phyloP scores from a whole-genome alignment of 1,140 invertebrate genomes.

The Teleopsis dalmanni region DNA sequence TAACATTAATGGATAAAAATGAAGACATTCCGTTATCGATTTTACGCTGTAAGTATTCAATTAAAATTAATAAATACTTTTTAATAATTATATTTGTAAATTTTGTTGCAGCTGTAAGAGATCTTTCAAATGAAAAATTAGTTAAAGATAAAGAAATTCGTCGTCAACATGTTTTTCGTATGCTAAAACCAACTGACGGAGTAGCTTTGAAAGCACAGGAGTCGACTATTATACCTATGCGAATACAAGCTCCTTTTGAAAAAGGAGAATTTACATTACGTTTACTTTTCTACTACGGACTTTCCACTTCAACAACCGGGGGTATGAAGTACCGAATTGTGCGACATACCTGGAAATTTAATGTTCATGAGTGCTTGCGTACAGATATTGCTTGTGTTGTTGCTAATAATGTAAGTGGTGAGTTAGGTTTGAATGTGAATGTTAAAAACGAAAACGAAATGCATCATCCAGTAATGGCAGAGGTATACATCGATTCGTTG shows the following conservation, averaged over 20 bases:
- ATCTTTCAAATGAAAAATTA: constrained; percentile 36
- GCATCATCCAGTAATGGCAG: constrained; percentile 52
- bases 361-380: constrained; percentile 60
- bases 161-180: constrained; percentile 48
- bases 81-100: not conserved
- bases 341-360: constrained; percentile 60
- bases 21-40: constrained; percentile 26
- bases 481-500: constrained; percentile 45
- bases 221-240: constrained; percentile 53
- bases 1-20: constrained; percentile 50
- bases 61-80: not conserved
- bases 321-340: constrained; percentile 57
- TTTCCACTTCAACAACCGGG: constrained; percentile 43
- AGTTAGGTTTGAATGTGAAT: constrained; percentile 55
- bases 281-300: constrained; percentile 68
- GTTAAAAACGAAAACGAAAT: constrained; percentile 60
- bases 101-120: constrained; percentile 21
- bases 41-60: constrained; percentile 34
- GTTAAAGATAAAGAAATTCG: constrained; percentile 46
- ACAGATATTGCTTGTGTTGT: constrained; percentile 50
- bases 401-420: constrained; percentile 45
- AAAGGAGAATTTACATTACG: constrained; percentile 57
- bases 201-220: constrained; percentile 48
- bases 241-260: constrained; percentile 59
- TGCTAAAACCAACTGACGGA: constrained; percentile 38